phyloP scores from a whole-genome alignment of 2,888 invertebrate genomes.

The Dioctria linearis region DNA sequence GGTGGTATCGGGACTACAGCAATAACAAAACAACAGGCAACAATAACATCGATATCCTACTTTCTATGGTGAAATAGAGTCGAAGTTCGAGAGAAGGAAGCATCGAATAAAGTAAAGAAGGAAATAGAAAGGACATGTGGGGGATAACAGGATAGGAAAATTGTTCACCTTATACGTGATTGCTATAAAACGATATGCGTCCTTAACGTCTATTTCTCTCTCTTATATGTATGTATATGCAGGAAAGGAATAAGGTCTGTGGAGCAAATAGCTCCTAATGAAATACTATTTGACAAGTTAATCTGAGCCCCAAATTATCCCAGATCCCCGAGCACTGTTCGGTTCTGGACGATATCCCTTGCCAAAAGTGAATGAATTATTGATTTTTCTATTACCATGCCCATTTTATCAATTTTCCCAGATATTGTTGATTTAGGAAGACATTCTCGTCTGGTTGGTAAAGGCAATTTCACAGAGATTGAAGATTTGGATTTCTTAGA shows the following conservation, averaged over 20 bases:
- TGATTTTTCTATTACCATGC: conserved; percentile 30
- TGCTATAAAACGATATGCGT: conserved; percentile 20
- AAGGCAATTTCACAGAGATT: no score
- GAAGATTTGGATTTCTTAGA: no score
- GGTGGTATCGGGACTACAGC: conserved; percentile 14
- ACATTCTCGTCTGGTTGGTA: no score
- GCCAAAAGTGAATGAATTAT: conserved; percentile 36
- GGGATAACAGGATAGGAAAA: conserved; percentile 17
- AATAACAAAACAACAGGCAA: neutral
- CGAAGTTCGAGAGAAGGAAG: neutral
- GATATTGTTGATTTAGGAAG: no score
- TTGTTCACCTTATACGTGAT: conserved; percentile 41
- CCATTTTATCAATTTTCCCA: neutral
- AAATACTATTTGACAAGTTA: conserved; percentile 49
- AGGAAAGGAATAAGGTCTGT: conserved; percentile 29
- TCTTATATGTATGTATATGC: neutral
- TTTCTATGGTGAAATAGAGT: neutral
- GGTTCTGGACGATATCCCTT: conserved; percentile 19
- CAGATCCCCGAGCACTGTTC: neutral
- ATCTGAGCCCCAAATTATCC: conserved; percentile 41
- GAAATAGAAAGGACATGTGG: neutral
- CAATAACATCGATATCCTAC: neutral
- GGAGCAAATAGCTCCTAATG: conserved; percentile 44
- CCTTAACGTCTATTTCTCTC: conserved; percentile 33
- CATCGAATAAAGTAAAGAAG: conserved; percentile 27